Conservation (phyloP, 2,888 invertebrate genomes). For the Onchidella celtica region DNA sequence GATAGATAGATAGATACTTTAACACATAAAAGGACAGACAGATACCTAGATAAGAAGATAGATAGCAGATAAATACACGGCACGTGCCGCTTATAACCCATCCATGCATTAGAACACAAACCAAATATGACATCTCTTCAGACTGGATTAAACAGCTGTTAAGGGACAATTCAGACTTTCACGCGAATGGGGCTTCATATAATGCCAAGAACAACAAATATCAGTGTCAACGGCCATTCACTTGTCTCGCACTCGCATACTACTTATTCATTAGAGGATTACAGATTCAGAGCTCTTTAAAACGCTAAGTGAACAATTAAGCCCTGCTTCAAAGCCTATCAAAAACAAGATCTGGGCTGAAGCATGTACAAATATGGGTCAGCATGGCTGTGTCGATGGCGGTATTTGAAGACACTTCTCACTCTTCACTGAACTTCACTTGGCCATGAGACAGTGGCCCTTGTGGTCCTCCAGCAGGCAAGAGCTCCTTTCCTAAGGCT, state of each 20-base stretch:
- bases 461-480: slow-evolving; percentile 1
- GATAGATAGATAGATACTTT: neutral
- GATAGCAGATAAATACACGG: neutral
- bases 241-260: neutral
- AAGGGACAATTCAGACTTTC: neutral
- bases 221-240: slow-evolving; percentile 26
- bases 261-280: slow-evolving; percentile 8
- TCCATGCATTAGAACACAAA: neutral
- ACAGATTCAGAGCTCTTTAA: neutral
- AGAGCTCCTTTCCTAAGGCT: neutral
- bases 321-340: neutral
- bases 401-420: slow-evolving; percentile 4
- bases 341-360: neutral
- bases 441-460: neutral
- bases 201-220: slow-evolving; percentile 8
- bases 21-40: neutral
- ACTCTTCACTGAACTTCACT: slow-evolving; percentile 18
- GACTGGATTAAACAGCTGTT: slow-evolving; percentile 4
- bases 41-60: neutral
- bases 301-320: neutral
- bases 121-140: neutral
- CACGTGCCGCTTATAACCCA: too few species aligned
- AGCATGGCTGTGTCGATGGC: neutral
- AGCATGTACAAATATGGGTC: slow-evolving; percentile 25
- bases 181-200: neutral